A percentile compares a stretch with the other conserved stretches of the same genome.
Conservation (phyloP, 2,113 vertebrate genomes). For the Sula dactylatra region DNA sequence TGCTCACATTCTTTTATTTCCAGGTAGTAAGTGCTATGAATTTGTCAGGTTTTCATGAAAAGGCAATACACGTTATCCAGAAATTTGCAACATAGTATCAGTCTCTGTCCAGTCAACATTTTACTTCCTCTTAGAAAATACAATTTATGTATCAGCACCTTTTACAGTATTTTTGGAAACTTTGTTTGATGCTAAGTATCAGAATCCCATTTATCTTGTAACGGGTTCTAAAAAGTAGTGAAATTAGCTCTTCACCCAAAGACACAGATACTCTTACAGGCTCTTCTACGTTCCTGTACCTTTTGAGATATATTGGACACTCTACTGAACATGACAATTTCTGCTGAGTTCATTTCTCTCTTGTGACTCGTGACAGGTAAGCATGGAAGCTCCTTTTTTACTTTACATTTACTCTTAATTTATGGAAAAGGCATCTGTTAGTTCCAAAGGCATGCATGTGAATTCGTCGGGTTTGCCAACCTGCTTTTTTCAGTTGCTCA, state of each 20-base stretch:
- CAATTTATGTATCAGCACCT: not conserved
- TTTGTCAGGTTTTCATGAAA: not conserved
- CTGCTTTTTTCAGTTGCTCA: not conserved
- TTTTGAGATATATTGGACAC: not conserved
- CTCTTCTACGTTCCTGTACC: not conserved
- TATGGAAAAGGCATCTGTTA: not conserved
- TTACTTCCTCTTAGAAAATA: not conserved
- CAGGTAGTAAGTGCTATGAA: not conserved
- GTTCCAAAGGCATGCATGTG: not conserved
- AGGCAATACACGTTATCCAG: not conserved
- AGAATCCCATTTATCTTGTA: not conserved
- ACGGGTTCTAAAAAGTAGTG: not conserved
- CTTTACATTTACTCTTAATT: not conserved
- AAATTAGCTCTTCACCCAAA: not conserved
- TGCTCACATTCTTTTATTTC: not conserved
- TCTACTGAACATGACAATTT: not conserved
- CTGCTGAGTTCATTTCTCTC: not conserved
- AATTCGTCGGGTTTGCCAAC: not conserved
- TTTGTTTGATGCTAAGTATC: not conserved
- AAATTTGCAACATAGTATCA: not conserved
- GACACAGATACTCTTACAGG: not conserved
- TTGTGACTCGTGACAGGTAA: not conserved
- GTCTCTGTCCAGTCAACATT: not conserved
- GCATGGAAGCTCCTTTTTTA: not conserved
- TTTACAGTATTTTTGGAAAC: not conserved